Evolutionary conservation across 2,113 vertebrate species (phyloP), one percentile per base, ranked within the genome.

Genomic region (Tragelaphus imberbis): DNA sequence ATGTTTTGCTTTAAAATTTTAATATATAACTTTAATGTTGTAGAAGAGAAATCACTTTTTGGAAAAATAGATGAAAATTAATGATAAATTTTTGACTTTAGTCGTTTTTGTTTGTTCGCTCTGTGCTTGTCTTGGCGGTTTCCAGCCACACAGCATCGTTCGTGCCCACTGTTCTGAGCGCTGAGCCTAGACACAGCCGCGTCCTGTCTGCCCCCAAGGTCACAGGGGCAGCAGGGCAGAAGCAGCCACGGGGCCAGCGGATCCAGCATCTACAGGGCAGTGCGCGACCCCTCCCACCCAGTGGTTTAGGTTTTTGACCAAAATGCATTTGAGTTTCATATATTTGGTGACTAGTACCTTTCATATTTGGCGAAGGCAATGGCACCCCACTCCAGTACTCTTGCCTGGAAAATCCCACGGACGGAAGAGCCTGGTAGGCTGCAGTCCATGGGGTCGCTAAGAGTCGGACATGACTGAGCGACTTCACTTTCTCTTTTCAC

Each of bases 131-230:
- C 28, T 3, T 0, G 19, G 28, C 0, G 0, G 7, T 98, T 98
- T 99, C 84, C 96, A 98, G 98, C 98, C 95, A 97, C 90, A 97
- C 98, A 98, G 98, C 98, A 98, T 98, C 98, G 97, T 56, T 94
- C 95, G 91, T 87, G 97, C 97, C 17, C 98, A 98, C 84, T 1
- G 91, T 58, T 17, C 92, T 33, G 98, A 97, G 15, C 98, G 97
- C 81, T 91, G 97, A 98, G 98, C 58, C 98, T 98, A 99, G 99
- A 98, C 96, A 97, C 16, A 98, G 98, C 98, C 98, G 80, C 59
- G 98, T 96, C 27, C 95, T 99, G 97, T 99, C 9, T 40, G 98
- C 98, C 98, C 98, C 98, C 56, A 15, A 89, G 63, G 98, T 98
- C 98, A 98, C 98, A 98, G 94, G 98, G 90, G 49, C 97, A 90